These are phyloP conservation scores for Campoletis sonorensis DNA, from an alignment of 1,140 invertebrate species.

Conservation along the genomic window DNA sequence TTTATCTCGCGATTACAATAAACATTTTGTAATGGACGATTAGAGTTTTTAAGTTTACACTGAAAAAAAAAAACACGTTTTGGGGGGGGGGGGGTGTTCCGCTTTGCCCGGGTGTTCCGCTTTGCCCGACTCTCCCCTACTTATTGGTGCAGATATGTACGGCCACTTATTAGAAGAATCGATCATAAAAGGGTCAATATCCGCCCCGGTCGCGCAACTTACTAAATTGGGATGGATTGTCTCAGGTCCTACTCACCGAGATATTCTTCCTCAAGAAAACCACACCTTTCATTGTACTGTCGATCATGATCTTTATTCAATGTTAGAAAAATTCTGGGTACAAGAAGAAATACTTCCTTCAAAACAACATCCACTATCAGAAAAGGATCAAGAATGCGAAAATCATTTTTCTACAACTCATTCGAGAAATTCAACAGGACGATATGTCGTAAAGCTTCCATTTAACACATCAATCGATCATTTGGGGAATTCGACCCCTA, in stretches of 20 bases:
- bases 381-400: slow-evolving; percentile 11
- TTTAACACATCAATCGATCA: not conserved
- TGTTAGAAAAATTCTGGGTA: not conserved
- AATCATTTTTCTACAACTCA: too few species aligned
- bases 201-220: slow-evolving; percentile 57
- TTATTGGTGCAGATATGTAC: slow-evolving; percentile 47
- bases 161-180: slow-evolving; percentile 31
- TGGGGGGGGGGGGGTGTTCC: too few species aligned
- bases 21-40: too few species aligned
- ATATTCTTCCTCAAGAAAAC: not conserved
- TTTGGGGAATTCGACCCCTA: not conserved
- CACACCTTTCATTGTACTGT: not conserved
- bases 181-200: not conserved
- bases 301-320: not conserved
- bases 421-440: not conserved
- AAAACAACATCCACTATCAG: not conserved
- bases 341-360: not conserved
- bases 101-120: too few species aligned
- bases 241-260: not conserved
- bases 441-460: not conserved
- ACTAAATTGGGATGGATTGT: slow-evolving; percentile 58
- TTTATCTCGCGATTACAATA: too few species aligned
- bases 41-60: too few species aligned
- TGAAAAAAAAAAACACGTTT: too few species aligned
- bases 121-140: too few species aligned